A percentile compares a stretch with the other conserved stretches of the same genome.
phyloP scores from a whole-genome alignment of 2,888 invertebrate genomes.

The Heliconius aoede region DNA sequence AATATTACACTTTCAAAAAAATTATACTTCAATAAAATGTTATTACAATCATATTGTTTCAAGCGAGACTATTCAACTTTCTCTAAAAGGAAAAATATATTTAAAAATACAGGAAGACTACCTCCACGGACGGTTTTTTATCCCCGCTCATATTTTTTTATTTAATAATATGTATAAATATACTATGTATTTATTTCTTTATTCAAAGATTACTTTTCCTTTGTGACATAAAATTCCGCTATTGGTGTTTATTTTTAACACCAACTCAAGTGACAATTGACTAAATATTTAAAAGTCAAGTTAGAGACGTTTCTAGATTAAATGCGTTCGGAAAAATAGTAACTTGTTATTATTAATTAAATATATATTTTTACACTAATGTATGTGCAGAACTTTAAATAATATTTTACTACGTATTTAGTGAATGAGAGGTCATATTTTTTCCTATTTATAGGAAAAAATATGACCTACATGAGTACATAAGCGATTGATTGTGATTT shows the following conservation, averaged over 20 bases:
- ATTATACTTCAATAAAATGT: too few species aligned
- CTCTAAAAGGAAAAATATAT: too few species aligned
- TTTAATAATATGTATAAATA: background rate
- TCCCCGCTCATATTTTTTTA: constrained; percentile 8
- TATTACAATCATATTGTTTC: background rate
- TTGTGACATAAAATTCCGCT: constrained; percentile 7
- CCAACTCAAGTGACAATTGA: constrained; percentile 6
- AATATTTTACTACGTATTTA: too few species aligned
- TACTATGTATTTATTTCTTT: background rate
- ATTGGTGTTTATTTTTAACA: constrained; percentile 33
- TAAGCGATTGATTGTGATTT: too few species aligned
- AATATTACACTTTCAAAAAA: too few species aligned
- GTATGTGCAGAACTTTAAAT: too few species aligned
- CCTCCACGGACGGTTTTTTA: constrained; percentile 17
- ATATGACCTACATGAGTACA: too few species aligned
- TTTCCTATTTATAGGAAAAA: too few species aligned
- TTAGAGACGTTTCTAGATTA: constrained; percentile 31
- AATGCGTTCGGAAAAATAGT: constrained; percentile 8
- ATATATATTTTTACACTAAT: too few species aligned
- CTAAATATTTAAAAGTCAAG: constrained; percentile 25
- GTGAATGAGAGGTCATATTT: too few species aligned
- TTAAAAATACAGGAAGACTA: constrained; percentile 1
- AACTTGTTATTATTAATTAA: too few species aligned
- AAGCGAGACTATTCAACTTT: background rate
- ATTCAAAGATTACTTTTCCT: background rate